Conservation (phyloP, 2,888 invertebrate species). For the Epinotia ramella region DNA sequence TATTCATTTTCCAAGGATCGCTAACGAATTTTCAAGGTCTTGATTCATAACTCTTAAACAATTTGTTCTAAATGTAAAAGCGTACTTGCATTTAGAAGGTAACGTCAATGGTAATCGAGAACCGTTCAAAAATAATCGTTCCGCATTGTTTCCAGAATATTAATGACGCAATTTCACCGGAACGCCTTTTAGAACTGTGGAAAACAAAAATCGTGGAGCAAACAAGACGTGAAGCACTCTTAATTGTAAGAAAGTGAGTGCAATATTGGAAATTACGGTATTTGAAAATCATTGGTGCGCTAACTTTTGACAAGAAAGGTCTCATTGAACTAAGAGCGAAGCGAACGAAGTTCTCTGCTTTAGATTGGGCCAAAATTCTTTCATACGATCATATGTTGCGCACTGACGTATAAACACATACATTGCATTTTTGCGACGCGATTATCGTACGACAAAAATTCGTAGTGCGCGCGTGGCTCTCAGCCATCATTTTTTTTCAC, state of each 20-base stretch:
- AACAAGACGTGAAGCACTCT: not conserved
- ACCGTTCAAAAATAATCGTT: conserved; percentile 21
- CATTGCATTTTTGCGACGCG: too few relatives aligned
- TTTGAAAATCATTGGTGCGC: too few relatives aligned
- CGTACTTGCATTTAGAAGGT: conserved; percentile 19
- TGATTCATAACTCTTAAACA: not conserved
- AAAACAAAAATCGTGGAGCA: not conserved
- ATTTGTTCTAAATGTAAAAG: conserved; percentile 7
- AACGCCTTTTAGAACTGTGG: not conserved
- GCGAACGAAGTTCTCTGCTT: too few relatives aligned
- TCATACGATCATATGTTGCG: too few relatives aligned
- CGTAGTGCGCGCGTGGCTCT: too few relatives aligned
- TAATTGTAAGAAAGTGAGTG: not conserved
- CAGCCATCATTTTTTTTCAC: too few relatives aligned
- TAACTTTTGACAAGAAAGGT: too few relatives aligned
- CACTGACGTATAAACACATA: too few relatives aligned
- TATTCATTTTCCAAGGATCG: conserved; percentile 57
- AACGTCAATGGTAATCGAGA: conserved; percentile 7
- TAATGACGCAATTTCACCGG: conserved; percentile 14
- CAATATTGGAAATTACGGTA: too few relatives aligned
- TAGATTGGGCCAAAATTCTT: too few relatives aligned
- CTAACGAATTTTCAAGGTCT: conserved; percentile 1
- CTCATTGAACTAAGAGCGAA: too few relatives aligned
- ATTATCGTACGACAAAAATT: too few relatives aligned
- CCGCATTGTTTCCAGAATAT: conserved; percentile 29